phyloP scores from a whole-genome alignment of 2,113 vertebrate species.

The Embiotoca jacksoni region DNA sequence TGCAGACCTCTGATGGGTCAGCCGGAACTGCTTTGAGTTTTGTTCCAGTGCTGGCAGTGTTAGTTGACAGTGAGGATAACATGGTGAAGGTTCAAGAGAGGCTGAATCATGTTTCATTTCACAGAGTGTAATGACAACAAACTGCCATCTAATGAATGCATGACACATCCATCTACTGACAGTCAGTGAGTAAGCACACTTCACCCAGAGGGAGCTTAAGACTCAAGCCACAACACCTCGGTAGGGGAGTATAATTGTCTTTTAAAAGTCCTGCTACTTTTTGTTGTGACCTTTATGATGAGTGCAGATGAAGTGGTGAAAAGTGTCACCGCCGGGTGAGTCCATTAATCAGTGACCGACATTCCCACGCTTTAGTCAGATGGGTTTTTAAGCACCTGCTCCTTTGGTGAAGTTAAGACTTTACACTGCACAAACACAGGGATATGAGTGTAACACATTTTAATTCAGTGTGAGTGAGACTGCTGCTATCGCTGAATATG shows the following conservation, averaged over 20 bases:
- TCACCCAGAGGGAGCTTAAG: background rate
- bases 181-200: constrained; percentile 15
- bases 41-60: background rate
- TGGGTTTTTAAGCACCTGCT: background rate
- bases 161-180: constrained; percentile 11
- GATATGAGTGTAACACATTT: background rate
- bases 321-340: constrained; percentile 22
- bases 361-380: constrained; percentile 9
- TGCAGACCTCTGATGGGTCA: background rate
- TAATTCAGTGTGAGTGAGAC: background rate
- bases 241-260: constrained; percentile 3
- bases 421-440: background rate
- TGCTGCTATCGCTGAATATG: too few relatives aligned
- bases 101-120: background rate
- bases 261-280: constrained; percentile 7
- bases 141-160: background rate
- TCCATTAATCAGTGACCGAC: background rate
- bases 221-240: constrained; percentile 1
- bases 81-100: background rate
- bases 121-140: background rate
- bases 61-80: background rate
- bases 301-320: constrained; percentile 26
- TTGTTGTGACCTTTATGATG: constrained; percentile 25
- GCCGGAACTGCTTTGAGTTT: background rate
- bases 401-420: background rate